Evolutionary conservation across 2,797 vertebrate genomes (phyloP), one percentile per base, ranked within the genome.

Genomic region (Peromyscus aztecus): DNA sequence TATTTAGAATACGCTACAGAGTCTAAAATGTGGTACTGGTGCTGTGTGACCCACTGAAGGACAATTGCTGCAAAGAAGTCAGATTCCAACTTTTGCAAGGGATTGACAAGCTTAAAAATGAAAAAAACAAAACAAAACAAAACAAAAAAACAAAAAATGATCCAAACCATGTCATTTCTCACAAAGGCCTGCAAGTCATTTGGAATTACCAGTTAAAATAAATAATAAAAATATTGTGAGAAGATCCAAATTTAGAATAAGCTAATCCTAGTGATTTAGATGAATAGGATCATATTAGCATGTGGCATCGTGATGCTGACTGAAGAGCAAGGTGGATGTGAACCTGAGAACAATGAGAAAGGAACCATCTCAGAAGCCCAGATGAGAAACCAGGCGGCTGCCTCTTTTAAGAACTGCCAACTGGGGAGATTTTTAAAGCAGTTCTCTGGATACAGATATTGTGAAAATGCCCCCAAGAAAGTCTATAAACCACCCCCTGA

Each of bases 191-290:
- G 11, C 5, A 76, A 94, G 17, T 77, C n/a, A 87, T 89, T 82
- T 34, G 13, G 43, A 21, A 83, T 96, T 31, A 43, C 77, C 82
- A 73, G 3, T n/a, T 40, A 23, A 40, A 73, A 40, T 63, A 37
- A 87, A 34, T n/a, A 83, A 14, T 21, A 3, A 24, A 27, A 6
- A 6, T 90, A 49, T 52, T n/a, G 31, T 69, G 69, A 75, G 78
- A 77, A 95, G 95, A 63, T 63, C 34, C 37, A 84, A 88, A 85
- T 95, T 89, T 37, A 40, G 52, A 94, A 61, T 83, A 93, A 96
- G 40, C 57, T 87, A 83, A 91, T 83, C 63, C 49, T 31, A 82
- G 69, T n/a, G 31, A 89, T 37, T 37, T 24, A 80, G 69, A 91
- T 76, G 61, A 61, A 24, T 71, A 80, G 80, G 43, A 69, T 89